These are phyloP conservation scores for Myotis daubentonii DNA, from an alignment of 2,797 vertebrate species.

Conservation along the genomic window DNA sequence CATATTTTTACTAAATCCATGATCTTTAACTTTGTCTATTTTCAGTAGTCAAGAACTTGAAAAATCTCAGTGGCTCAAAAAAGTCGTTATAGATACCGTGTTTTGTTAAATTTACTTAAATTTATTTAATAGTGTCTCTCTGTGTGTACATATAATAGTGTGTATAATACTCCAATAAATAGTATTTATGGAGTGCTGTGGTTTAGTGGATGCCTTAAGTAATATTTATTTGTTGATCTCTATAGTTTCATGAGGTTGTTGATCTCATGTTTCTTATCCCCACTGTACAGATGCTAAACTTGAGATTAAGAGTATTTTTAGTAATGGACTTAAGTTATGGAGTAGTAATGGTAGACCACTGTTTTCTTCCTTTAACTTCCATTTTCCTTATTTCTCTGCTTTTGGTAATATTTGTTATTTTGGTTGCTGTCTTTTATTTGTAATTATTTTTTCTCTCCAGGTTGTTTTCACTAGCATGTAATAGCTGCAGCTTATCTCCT, in stretches of 20 bases:
- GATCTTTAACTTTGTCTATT: not conserved
- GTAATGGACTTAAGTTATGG: not conserved
- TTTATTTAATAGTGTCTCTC: not conserved
- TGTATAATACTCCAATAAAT: not conserved
- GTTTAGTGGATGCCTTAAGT: not conserved
- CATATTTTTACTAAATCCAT: not conserved
- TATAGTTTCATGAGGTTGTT: not conserved
- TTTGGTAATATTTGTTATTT: not conserved
- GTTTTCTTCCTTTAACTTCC: not conserved
- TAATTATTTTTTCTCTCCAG: not conserved
- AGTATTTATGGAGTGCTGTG: not conserved
- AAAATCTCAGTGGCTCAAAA: slow-evolving; percentile 27
- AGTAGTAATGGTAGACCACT: not conserved
- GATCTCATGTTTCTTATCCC: not conserved
- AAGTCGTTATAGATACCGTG: not conserved
- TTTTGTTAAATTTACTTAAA: slow-evolving; percentile 11
- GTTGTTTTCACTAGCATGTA: not conserved
- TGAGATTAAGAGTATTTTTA: not conserved
- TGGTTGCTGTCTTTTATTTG: not conserved
- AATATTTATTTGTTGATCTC: not conserved
- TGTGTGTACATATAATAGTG: not conserved
- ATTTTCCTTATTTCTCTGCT: not conserved
- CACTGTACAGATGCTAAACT: not conserved
- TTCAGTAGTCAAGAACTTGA: slow-evolving; percentile 25
- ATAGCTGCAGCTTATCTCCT: not conserved